These are phyloP conservation scores for Vanessa atalanta DNA, from an alignment of 1,140 invertebrate species.

Conservation along the genomic window DNA sequence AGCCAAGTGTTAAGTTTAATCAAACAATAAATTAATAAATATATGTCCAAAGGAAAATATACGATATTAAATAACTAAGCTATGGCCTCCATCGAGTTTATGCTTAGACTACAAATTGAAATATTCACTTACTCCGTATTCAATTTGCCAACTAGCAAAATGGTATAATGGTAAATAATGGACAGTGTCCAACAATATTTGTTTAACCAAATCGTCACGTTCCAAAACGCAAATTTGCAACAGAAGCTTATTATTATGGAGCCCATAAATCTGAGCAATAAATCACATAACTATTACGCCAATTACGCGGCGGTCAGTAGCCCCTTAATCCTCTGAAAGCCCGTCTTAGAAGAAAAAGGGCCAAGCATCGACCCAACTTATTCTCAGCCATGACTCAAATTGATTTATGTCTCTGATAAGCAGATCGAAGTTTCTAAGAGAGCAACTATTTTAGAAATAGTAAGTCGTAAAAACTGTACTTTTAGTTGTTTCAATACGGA, in stretches of 20 bases:
- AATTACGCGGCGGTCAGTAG: slow-evolving; percentile 69
- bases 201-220: slow-evolving; percentile 4
- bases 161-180: neutral
- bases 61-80: too few species aligned
- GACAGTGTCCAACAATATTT: neutral
- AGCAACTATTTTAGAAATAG: slow-evolving; percentile 2
- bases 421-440: slow-evolving; percentile 52
- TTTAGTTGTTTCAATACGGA: neutral
- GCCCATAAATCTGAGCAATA: slow-evolving; percentile 58
- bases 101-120: neutral
- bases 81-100: neutral
- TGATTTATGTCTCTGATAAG: slow-evolving; percentile 72
- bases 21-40: too few species aligned
- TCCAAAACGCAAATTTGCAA: slow-evolving; percentile 28
- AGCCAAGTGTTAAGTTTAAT: too few species aligned
- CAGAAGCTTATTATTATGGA: slow-evolving; percentile 46
- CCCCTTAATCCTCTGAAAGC: slow-evolving; percentile 63
- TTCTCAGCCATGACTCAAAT: slow-evolving; percentile 62
- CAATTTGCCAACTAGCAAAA: slow-evolving; percentile 1
- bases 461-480: neutral
- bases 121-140: neutral
- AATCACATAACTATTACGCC: slow-evolving; percentile 76
- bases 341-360: slow-evolving; percentile 64
- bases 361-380: slow-evolving; percentile 61
- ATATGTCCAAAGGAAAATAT: too few species aligned